Percentiles rank a stretch among this genome's conserved stretches.
Evolutionary conservation across 2,888 invertebrate species (phyloP).

Genomic region (Hedya salicella): DNA sequence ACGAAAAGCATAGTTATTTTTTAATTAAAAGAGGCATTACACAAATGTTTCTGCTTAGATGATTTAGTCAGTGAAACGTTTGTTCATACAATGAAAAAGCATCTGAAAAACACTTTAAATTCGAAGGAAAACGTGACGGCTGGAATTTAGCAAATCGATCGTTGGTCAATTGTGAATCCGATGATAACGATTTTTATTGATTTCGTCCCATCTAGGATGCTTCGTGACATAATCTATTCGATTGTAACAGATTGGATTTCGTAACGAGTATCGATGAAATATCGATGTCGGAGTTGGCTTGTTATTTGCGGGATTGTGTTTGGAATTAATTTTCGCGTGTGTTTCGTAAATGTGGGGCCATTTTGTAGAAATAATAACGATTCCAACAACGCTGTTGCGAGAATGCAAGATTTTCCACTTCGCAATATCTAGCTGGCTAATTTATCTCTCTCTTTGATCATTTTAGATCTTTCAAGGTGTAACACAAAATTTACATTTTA

Average conservation of each 20-base stretch:
- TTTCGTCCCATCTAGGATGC: slow-evolving; percentile 18
- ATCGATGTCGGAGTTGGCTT: slow-evolving; percentile 10
- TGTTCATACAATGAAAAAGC: not conserved
- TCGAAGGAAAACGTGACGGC: slow-evolving; percentile 23
- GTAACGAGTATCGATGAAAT: slow-evolving; percentile 30
- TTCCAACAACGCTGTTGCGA: not conserved
- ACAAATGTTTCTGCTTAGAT: slow-evolving; percentile 22
- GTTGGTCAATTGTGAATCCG: slow-evolving; percentile 16
- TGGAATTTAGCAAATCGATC: slow-evolving; percentile 18
- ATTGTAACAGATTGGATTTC: slow-evolving; percentile 25
- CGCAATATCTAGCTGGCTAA: not conserved
- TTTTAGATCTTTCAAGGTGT: not conserved
- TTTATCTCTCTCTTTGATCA: not conserved
- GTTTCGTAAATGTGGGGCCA: not conserved
- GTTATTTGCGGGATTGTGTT: slow-evolving; percentile 14
- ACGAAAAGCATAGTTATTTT: slow-evolving; percentile 1
- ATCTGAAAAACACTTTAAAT: slow-evolving; percentile 16
- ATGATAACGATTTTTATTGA: slow-evolving; percentile 25
- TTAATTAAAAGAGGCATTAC: slow-evolving; percentile 1
- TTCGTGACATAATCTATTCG: slow-evolving; percentile 35
- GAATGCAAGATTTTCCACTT: not conserved
- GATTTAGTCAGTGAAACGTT: slow-evolving; percentile 3
- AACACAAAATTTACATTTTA: no score
- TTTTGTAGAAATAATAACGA: slow-evolving; percentile 12
- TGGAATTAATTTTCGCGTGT: slow-evolving; percentile 12